Evolutionary conservation across 2,113 vertebrate species (phyloP), one percentile per base, ranked within the genome.

Genomic region (Dipodomys spectabilis): DNA sequence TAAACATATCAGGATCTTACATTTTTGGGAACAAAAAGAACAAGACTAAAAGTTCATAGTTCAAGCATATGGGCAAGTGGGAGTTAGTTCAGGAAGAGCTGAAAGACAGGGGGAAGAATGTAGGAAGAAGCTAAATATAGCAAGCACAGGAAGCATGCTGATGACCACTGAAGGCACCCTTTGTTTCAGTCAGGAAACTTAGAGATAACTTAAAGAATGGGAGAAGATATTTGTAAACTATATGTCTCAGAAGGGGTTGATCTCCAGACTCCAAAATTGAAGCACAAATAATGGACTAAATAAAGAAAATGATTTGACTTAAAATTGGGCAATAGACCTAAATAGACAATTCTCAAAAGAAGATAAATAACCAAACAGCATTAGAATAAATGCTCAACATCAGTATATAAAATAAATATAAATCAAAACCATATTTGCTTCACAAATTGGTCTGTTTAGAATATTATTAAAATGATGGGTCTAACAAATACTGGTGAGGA

Each of bases 141-240:
- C 69, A 92, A 53, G 44, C 82, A 86, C 93, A 93, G 90, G 93
- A 95, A 95, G 62, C 39, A 53, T n/a, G 49, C 32, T 27, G 49
- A 20, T 28, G 60, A 78, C 72, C 23, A 23, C 69, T 15, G 0
- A 89, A 75, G 73, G 72, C 44, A 62, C 67, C 13, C 60, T 96
- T 96, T 95, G 90, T 96, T 84, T 68, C 53, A 85, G 27, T 16
- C 82, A 57, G 82, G 73, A 94, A 93, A 44, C 45, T 49, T 13
- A 75, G 78, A 25, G 6, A 68, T 49, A 7, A 28, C 5, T 2
- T 68, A 28, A 27, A 82, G 32, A 60, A 22, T 4, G 12, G 60
- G 22, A 72, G 27, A 82, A 86, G 80, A 87, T 3, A 32, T 28
- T 53, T 74, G n/a, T 11, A n/a, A 57, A 32, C 44, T 35, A 13